Percentiles rank a stretch among this genome's conserved stretches.
Evolutionary conservation across 2,888 invertebrate species (phyloP).

Genomic region (Drosophila seclusa): DNA sequence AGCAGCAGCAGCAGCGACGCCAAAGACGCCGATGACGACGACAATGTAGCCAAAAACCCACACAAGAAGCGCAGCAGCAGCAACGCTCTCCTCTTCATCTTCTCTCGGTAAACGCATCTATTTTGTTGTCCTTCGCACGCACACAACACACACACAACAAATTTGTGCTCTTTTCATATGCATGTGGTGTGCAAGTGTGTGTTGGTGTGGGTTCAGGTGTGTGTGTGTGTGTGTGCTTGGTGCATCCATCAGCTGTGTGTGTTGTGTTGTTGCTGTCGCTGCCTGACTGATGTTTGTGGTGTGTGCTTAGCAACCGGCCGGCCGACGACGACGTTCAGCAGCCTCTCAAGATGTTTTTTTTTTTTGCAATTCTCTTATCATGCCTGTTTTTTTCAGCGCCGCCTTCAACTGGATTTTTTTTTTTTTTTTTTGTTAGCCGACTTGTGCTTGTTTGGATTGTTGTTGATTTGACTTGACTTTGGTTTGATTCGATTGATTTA

Average conservation of each 20-base stretch:
- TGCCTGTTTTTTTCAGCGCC: conserved; percentile 67
- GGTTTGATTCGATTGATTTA: conserved; percentile 29
- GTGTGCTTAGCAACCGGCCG: conserved; percentile 66
- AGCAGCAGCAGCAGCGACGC: conserved; percentile 53
- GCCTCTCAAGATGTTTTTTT: conserved; percentile 32
- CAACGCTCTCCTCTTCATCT: conserved; percentile 11
- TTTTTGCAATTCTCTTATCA: conserved; percentile 7
- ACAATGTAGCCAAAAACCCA: conserved; percentile 22
- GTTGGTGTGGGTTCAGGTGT: conserved; percentile 20
- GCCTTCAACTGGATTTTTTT: conserved; percentile 62
- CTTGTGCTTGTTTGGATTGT: conserved; percentile 33
- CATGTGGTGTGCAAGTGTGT: conserved; percentile 7
- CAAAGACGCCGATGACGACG: conserved; percentile 28
- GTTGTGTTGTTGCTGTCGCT: conserved; percentile 54
- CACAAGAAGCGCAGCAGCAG: conserved; percentile 21
- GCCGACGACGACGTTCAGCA: conserved; percentile 59
- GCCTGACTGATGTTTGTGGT: conserved; percentile 55
- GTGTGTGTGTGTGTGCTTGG: conserved; percentile 39
- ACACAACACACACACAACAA: conserved; percentile 21
- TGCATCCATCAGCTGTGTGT: conserved; percentile 39
- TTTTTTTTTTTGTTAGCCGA: conserved; percentile 18
- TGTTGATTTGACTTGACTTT: conserved; percentile 7
- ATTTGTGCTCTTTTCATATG: conserved; percentile 39
- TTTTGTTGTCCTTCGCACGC: not conserved
- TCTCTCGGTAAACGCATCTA: conserved; percentile 1